A percentile compares a stretch with the other conserved stretches of the same genome.
Evolutionary conservation across 1,140 invertebrate genomes (phyloP).

Genomic region (Drosophila mauritiana): DNA sequence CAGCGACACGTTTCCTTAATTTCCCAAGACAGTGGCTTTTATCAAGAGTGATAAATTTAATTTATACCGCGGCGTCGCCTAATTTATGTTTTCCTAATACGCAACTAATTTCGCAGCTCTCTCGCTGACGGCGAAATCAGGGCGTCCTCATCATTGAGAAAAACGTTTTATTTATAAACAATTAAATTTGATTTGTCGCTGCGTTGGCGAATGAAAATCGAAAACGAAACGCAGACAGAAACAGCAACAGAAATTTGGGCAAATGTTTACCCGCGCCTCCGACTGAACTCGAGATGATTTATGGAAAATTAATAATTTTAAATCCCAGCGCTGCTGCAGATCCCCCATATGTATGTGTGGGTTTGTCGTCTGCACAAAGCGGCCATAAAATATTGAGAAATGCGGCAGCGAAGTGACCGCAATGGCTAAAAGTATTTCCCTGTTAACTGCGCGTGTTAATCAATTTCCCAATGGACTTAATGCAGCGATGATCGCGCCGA

Average conservation of each 20-base stretch:
- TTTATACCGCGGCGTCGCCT: conserved; percentile 66
- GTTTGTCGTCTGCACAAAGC: conserved; percentile 35
- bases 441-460: conserved; percentile 71
- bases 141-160: conserved; percentile 60
- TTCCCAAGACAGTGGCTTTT: conserved; percentile 53
- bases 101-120: conserved; percentile 74
- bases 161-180: conserved; percentile 84
- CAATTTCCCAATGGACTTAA: conserved; percentile 48
- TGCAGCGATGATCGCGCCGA: conserved; percentile 28
- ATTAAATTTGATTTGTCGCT: conserved; percentile 81
- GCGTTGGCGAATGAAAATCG: conserved; percentile 44
- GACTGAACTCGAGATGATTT: conserved; percentile 29
- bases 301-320: conserved; percentile 44
- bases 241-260: conserved; percentile 13
- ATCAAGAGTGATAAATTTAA: conserved; percentile 72
- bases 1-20: conserved; percentile 58
- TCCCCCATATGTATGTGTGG: too few species aligned
- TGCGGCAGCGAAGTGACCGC: conserved; percentile 57
- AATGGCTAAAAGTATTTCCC: conserved; percentile 75
- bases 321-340: conserved; percentile 22
- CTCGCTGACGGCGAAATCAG: conserved; percentile 14
- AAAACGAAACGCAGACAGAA: conserved; percentile 8
- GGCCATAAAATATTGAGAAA: conserved; percentile 75
- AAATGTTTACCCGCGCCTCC: conserved; percentile 20
- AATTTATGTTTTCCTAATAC: conserved; percentile 80